Evolutionary conservation across 2,113 vertebrate genomes (phyloP), one percentile per base, ranked within the genome.

Genomic region (Blennius ocellaris): DNA sequence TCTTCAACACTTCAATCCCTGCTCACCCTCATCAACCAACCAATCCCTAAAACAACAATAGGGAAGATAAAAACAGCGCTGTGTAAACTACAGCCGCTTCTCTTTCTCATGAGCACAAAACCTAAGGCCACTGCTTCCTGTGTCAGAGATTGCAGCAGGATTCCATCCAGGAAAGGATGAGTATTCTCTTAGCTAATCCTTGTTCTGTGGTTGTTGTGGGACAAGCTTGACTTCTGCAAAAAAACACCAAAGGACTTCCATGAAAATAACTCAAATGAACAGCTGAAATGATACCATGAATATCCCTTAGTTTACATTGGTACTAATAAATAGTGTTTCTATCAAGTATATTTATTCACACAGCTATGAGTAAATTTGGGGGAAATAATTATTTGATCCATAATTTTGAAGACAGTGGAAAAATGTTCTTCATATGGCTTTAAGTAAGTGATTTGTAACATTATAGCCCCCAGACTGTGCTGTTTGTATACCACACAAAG

Each of bases 151-250:
- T 83, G 81, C 38, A 82, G 74, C 73, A 78, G 80, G 88, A 90
- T 92, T 87, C 85, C 51, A 84, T 90, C 85, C 87, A 87, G 83
- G 87, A 90, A 90, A 92, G 81, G 89, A 90, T 82, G 70, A 90
- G 74, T 73, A 72, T 90, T 91, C 82, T 87, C 72, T 76, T 69
- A 64, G 61, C 65, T 90, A 88, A 92, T 90, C 86, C 80, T 65
- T 16, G 17, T 78, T 86, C 78, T 86, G 80, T 79, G 68, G 81
- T 81, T 50, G 80, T 85, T 73, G 73, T 83, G 70, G 66, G 66
- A 82, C 47, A 47, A 79, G 73, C 59, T 59, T 76, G 76, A 59
- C 63, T 73, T 14, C 52, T 62, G 55, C 55, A 66, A 82, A 82
- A 40, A 43, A 80, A 44, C 50, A 71, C 55, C 48, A 47, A 7